phyloP scores from a whole-genome alignment of 1,140 invertebrate genomes.

The Drosophila burlai region DNA sequence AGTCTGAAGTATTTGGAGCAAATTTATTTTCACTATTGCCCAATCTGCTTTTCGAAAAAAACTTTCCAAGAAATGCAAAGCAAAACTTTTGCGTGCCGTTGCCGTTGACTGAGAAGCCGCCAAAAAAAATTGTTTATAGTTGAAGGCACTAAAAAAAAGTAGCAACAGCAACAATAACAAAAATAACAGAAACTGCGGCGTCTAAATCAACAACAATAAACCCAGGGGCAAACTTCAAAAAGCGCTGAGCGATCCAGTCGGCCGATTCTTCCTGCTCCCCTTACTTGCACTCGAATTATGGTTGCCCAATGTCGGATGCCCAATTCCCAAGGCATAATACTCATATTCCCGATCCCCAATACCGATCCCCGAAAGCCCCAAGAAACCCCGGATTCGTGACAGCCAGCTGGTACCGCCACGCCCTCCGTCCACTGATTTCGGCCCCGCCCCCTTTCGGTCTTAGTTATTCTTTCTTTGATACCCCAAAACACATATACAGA shows the following conservation, averaged over 20 bases:
- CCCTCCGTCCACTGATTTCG: neutral
- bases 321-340: conserved; percentile 26
- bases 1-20: conserved; percentile 14
- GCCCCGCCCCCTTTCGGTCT: conserved; percentile 8
- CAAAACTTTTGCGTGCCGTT: conserved; percentile 76
- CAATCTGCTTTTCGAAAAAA: conserved; percentile 43
- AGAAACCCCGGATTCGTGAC: conserved; percentile 70
- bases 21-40: conserved; percentile 41
- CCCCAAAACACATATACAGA: conserved; percentile 39
- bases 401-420: conserved; percentile 60
- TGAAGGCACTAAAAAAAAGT: conserved; percentile 48
- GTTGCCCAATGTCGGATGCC: conserved; percentile 57
- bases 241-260: conserved; percentile 71
- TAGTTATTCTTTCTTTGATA: conserved; percentile 65
- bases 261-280: conserved; percentile 73
- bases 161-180: conserved; percentile 24
- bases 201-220: conserved; percentile 61
- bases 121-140: conserved; percentile 74
- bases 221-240: conserved; percentile 63
- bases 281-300: conserved; percentile 40
- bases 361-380: conserved; percentile 49
- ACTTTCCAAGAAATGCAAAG: conserved; percentile 73
- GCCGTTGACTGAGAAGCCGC: conserved; percentile 70
- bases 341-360: conserved; percentile 24
- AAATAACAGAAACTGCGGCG: conserved; percentile 20